Percentiles rank a stretch among this genome's conserved stretches.
phyloP scores from a whole-genome alignment of 2,113 vertebrate genomes.

The Mionectes macconnelli region DNA sequence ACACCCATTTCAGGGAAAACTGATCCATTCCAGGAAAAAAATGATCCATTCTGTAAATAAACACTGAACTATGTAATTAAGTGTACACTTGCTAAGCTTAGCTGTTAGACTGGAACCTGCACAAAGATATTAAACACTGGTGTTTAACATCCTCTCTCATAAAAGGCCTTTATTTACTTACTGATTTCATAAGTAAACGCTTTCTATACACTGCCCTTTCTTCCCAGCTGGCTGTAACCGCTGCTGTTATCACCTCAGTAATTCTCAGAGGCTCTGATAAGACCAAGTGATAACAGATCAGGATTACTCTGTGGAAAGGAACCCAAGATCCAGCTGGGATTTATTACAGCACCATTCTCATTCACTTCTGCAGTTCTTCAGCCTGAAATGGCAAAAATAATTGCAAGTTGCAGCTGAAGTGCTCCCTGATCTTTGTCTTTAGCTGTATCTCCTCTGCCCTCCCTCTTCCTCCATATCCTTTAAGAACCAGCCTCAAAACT shows the following conservation, averaged over 20 bases:
- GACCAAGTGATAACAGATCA: background rate
- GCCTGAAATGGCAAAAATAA: background rate
- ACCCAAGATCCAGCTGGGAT: background rate
- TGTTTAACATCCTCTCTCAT: background rate
- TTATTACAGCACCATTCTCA: background rate
- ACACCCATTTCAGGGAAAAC: background rate
- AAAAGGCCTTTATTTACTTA: background rate
- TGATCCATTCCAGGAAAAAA: background rate
- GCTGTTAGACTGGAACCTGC: background rate
- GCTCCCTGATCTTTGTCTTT: background rate
- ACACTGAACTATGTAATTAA: fast-evolving
- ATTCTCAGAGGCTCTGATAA: background rate
- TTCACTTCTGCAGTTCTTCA: background rate
- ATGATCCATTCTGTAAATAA: background rate
- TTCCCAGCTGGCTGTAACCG: background rate
- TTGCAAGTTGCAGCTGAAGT: fast-evolving
- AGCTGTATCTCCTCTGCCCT: background rate
- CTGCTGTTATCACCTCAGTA: background rate
- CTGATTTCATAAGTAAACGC: background rate
- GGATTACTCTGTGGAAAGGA: background rate
- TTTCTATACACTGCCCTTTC: background rate
- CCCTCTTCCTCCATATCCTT: background rate
- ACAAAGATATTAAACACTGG: background rate
- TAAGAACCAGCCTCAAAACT: background rate
- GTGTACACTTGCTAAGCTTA: background rate